Percentiles rank a stretch among this genome's conserved stretches.
Conservation (phyloP, 2,113 vertebrate genomes). For the Zingel zingel region DNA sequence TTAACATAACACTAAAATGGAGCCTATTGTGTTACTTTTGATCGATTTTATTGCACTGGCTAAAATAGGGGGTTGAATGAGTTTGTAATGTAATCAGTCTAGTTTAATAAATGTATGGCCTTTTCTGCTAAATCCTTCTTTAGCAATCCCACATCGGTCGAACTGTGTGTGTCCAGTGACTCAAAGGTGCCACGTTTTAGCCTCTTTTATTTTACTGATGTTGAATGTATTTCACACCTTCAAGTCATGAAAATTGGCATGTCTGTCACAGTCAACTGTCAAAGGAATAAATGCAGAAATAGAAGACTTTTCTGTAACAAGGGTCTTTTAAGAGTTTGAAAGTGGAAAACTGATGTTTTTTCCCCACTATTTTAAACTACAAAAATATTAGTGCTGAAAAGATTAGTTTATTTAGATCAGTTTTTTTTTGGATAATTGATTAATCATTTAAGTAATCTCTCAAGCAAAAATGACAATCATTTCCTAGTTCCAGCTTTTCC, state of each 20-base stretch:
- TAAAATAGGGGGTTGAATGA: neutral
- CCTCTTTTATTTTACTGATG: neutral
- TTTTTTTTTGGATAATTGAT: neutral
- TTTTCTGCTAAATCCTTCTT: slow-evolving; percentile 5
- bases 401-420: neutral
- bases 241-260: slow-evolving; percentile 6
- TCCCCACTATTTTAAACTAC: neutral
- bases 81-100: slow-evolving; percentile 24
- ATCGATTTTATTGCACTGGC: neutral
- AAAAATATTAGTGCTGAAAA: neutral
- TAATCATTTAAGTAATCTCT: neutral
- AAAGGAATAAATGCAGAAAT: neutral
- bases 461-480: neutral
- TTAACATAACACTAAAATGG: slow-evolving; percentile 15
- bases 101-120: slow-evolving; percentile 39
- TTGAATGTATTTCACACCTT: slow-evolving; percentile 15
- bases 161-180: neutral
- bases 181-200: neutral
- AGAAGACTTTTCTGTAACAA: neutral
- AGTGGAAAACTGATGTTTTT: neutral
- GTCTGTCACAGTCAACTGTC: slow-evolving; percentile 22
- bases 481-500: neutral
- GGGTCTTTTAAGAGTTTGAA: neutral
- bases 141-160: neutral
- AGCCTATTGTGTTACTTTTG: slow-evolving; percentile 22